These are phyloP conservation scores for Orchestia grillus DNA, from an alignment of 1,140 invertebrate species.

Conservation along the genomic window DNA sequence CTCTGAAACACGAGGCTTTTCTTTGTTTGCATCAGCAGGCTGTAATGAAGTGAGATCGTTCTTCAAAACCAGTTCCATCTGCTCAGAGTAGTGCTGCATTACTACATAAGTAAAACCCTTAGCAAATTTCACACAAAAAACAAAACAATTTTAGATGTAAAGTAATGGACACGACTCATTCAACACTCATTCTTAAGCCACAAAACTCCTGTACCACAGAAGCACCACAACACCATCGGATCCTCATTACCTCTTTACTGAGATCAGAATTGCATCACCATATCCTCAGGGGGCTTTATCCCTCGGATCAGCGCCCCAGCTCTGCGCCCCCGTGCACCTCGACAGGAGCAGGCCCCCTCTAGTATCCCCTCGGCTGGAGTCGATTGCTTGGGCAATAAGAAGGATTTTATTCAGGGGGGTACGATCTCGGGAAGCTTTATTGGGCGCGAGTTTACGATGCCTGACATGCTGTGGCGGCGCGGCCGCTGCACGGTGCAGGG, in stretches of 20 bases:
- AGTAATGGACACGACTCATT: no score
- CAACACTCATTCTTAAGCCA: not conserved
- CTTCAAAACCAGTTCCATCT: no score
- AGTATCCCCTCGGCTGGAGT: not conserved
- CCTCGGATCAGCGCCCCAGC: no score
- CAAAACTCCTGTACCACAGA: not conserved
- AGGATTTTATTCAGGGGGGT: conserved; percentile 4
- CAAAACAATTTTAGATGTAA: no score
- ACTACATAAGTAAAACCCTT: no score
- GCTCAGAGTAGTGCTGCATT: no score
- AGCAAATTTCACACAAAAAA: no score
- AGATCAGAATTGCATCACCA: not conserved
- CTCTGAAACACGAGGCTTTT: no score
- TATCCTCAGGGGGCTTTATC: not conserved
- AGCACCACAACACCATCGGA: not conserved
- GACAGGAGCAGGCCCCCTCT: not conserved
- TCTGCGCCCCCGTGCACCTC: not conserved
- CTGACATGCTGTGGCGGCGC: not conserved
- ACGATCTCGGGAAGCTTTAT: not conserved
- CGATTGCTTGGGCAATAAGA: not conserved
- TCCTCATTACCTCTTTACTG: not conserved
- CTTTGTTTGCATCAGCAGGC: no score
- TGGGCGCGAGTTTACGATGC: not conserved
- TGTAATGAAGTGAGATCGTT: no score
- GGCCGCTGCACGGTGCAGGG: not conserved